Base-by-base conservation (phyloP, 1,140 invertebrate species). In the Coptotermes formosanus region DNA sequence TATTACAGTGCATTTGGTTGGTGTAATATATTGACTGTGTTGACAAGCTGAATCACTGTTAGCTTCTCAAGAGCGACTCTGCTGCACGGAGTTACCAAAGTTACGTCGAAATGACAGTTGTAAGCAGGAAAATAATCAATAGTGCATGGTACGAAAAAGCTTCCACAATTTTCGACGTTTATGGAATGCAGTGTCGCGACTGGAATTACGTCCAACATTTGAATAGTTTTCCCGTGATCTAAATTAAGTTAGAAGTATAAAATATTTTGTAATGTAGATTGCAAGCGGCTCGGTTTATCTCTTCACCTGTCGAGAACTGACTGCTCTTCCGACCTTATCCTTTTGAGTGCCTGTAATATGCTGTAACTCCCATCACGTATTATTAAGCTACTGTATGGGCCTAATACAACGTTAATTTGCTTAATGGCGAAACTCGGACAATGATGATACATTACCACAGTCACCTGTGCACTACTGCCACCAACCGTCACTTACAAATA, bases 401-500 rank as follows among this genome's bases (percentile, higher is more conserved):
- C 64, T 75, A 75, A 75, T 75, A 75, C 64, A 75, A 30, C 64
- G 64, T 75, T 75, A 75, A 75, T 75, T 75, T 75, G 64, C 64
- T 75, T 75, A 75, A 75, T 75, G 64, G 64, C 64, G 64, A 30
- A 30, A 75, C 64, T 75, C 64, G 64, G 64, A 75, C 64, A 75
- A 75, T 75, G 64, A 75, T 75, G 64, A 75, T 75, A 75, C 64
- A 75, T 75, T 75, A 75, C 64, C 64, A 14, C n/a, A 75, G 64
- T n/a, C 59, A 19, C 59, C 21, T 64, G 8, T n/a, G 8, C 21
- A 64, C 52, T 55, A 21, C 64, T 8, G 64, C 64, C n/a, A 75
- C 64, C 64, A 75, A 75, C 64, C 64, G n/a, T 75, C 64, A 75
- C 64, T 75, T 75, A n/a, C 64, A 75, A 75, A 75, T 75, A 75